Evolutionary conservation across 2,888 invertebrate genomes (phyloP), one percentile per base, ranked within the genome.

Genomic region (Eilema sororculum): DNA sequence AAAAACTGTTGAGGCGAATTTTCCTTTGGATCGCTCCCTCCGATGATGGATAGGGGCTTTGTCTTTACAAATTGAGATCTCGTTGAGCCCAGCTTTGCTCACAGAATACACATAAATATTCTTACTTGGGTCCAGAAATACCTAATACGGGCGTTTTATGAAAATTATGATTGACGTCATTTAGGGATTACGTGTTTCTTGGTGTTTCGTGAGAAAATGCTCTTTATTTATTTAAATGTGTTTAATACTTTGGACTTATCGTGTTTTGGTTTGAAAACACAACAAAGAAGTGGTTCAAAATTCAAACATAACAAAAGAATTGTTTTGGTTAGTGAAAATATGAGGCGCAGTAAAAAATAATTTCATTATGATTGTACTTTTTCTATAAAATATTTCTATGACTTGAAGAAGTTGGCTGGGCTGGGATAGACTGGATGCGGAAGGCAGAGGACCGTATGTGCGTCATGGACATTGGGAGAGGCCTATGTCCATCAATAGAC

Each of bases 31-130:
- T 76, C 75, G 68, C 76, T 75, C 78, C 71, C 68, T 65, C 73
- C 62, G 84, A 89, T 90, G 90, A 90, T 86, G 83, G 87, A 90
- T 89, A 77, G 86, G 79, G 82, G 87, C 86, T 87, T 89, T 90
- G 87, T 89, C 87, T 85, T 86, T 87, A 89, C 87, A 90, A 90
- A 90, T 89, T 86, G 89, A 84, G 89, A 87, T 83, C 84, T 82
- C 83, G 83, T 80, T 81, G 84, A 82, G 82, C 81, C 68, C 56
- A 57, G 76, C 76, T 82, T 76, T 79, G 73, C 79, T 69, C 73
- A 74, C 72, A 72, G 69, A 73, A 82, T 78, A 82, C 80, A 83
- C 79, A 87, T 82, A 86, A 79, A 74, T 82, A 81, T 81, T 78
- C 78, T 78, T 82, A 79, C 81, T 81, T 82, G 76, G 64, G 68